Percentiles rank a stretch among this genome's conserved stretches.
Conservation (phyloP, 2,113 vertebrate genomes). For the Platichthys stellatus region DNA sequence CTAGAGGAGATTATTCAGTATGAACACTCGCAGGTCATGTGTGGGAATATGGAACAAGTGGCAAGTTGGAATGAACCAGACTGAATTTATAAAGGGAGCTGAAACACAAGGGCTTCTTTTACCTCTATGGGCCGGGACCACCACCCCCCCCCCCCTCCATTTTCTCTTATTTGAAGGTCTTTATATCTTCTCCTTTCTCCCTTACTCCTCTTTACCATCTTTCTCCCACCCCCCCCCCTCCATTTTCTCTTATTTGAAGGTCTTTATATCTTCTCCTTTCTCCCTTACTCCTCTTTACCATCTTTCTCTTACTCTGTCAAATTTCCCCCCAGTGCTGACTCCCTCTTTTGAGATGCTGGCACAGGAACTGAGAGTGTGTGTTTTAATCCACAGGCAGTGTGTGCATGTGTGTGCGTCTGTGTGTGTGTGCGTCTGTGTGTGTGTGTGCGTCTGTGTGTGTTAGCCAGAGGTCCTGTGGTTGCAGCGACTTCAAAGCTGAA, state of each 20-base stretch:
- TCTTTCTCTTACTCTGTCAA: slow-evolving; percentile 34
- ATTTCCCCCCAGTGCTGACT: slow-evolving; percentile 36
- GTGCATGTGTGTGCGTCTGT: slow-evolving; percentile 14
- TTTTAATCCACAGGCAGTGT: slow-evolving; percentile 49
- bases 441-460: slow-evolving; percentile 75
- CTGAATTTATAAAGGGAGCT: slow-evolving; percentile 49
- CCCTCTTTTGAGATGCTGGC: slow-evolving; percentile 52
- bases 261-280: slow-evolving; percentile 34
- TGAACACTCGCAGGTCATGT: background rate
- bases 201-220: slow-evolving; percentile 29
- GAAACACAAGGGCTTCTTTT: slow-evolving; percentile 72
- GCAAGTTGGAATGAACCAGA: slow-evolving; percentile 30
- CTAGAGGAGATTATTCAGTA: background rate
- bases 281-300: slow-evolving; percentile 22
- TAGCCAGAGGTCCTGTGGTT: slow-evolving; percentile 80
- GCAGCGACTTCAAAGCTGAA: slow-evolving; percentile 86
- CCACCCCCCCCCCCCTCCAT: background rate
- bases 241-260: slow-evolving; percentile 26
- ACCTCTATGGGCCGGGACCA: slow-evolving; percentile 57
- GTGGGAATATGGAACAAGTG: slow-evolving; percentile 23
- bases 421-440: slow-evolving; percentile 69
- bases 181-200: slow-evolving; percentile 25
- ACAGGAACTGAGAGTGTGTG: slow-evolving; percentile 58
- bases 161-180: slow-evolving; percentile 33
- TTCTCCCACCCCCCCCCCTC: slow-evolving; percentile 13